Conservation (phyloP, 2,888 invertebrate genomes). For the Habrosyne pyritoides region DNA sequence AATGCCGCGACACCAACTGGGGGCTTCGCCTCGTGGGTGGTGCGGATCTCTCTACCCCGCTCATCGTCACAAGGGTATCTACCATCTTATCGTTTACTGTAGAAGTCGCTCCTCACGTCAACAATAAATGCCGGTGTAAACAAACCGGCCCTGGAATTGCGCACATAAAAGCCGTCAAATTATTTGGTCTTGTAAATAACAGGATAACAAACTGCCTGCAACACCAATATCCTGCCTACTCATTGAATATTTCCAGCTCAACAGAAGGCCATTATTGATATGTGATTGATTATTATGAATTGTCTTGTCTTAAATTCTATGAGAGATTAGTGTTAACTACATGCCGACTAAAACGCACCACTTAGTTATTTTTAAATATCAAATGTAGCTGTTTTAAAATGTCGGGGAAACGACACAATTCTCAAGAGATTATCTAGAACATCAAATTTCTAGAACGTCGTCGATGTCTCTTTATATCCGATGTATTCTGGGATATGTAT, state of each 20-base stretch:
- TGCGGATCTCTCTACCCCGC: constrained; percentile 92
- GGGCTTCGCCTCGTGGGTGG: constrained; percentile 95
- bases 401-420: constrained; percentile 32
- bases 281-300: background rate
- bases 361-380: constrained; percentile 35
- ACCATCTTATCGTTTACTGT: background rate
- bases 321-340: background rate
- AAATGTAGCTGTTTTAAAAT: constrained; percentile 40
- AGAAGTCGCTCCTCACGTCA: constrained; percentile 11
- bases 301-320: background rate
- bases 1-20: constrained; percentile 89
- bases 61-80: constrained; percentile 93
- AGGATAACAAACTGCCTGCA: background rate
- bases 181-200: background rate
- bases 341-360: constrained; percentile 21
- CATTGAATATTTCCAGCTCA: background rate
- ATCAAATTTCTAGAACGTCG: constrained; percentile 53
- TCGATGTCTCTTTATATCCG: constrained; percentile 63
- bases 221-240: background rate
- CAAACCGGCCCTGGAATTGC: constrained; percentile 52
- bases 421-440: constrained; percentile 50
- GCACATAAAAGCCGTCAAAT: constrained; percentile 24
- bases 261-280: background rate
- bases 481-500: constrained; percentile 71
- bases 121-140: constrained; percentile 62